phyloP scores from a whole-genome alignment of 2,113 vertebrate species.

The Pagrus major region DNA sequence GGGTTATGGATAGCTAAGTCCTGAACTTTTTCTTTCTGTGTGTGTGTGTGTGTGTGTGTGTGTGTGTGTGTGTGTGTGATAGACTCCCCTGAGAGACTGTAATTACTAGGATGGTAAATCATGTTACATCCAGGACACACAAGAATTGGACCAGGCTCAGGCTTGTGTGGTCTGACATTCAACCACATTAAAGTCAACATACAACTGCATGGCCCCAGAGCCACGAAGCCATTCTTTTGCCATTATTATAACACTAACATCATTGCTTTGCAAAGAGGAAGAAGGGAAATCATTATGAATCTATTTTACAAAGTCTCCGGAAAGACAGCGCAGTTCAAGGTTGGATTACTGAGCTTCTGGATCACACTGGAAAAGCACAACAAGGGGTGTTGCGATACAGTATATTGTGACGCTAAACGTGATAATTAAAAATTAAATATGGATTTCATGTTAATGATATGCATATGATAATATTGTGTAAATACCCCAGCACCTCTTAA shows the following conservation, averaged over 20 bases:
- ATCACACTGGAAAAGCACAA: no score
- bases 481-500: no score
- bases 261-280: not conserved
- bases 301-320: no score
- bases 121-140: slow-evolving; percentile 29
- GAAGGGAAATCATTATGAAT: no score
- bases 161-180: not conserved
- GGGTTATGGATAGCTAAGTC: slow-evolving; percentile 38
- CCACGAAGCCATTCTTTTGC: not conserved
- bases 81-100: slow-evolving; percentile 34
- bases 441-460: no score
- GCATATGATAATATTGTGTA: no score
- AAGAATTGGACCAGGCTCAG: slow-evolving; percentile 4
- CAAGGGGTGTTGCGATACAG: no score
- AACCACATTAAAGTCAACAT: slow-evolving; percentile 2
- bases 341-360: no score
- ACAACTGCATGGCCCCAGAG: not conserved
- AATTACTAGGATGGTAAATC: slow-evolving; percentile 54
- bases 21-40: not conserved
- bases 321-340: no score
- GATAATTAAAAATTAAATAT: no score
- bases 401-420: no score
- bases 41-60: slow-evolving; percentile 23
- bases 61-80: slow-evolving; percentile 24
- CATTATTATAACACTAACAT: not conserved